Base-by-base conservation (phyloP, 2,113 vertebrate species). In the Parotia lawesii region DNA sequence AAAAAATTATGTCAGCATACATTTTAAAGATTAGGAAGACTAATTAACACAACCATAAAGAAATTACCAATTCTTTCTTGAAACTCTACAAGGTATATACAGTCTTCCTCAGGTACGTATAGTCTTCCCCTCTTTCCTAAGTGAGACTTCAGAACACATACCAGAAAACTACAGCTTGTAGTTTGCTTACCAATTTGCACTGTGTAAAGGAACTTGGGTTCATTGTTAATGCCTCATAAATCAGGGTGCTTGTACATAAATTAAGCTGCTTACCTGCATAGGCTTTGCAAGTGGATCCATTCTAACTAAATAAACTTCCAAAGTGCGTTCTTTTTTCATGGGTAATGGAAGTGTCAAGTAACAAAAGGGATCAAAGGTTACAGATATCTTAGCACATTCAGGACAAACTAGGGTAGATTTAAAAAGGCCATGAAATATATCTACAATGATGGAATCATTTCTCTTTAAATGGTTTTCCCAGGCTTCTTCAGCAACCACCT, bases 401-500 rank as follows among this genome's bases (percentile, higher is more conserved):
- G 99, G 99, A 97, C 99, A 99, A 94, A 99, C 99, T 85, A 99
- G 94, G 5, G 99, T 99, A 71, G 99, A 99, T 96, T 99, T 99
- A 97, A 99, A 99, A 95, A 99, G 99, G 82, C 99, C 99, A 53
- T 99, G 99, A 97, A 99, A 99, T 97, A 99, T 99, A 98, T 99
- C 99, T 94, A 99, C 99, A 73, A 99, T 99, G 96, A 99, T 99
- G 90, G 99, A 99, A 98, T 99, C 98, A 70, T 99, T 99, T 97
- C 99, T 98, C 97, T 99, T 99, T 90, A 99, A 97, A 97, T 99
- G 99, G 95, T 98, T 99, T 97, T 99, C 98, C 99, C 99, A 99
- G 53, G 99, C 99, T 97, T 99, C 99, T 97, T 99, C 99, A n/a
- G 99, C 99, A 94, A 99, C 99, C 50, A 99, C 98, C 99, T 99